A percentile compares a stretch with the other conserved stretches of the same genome.
Evolutionary conservation across 2,888 invertebrate genomes (phyloP).

Genomic region (Chorisops tibialis): DNA sequence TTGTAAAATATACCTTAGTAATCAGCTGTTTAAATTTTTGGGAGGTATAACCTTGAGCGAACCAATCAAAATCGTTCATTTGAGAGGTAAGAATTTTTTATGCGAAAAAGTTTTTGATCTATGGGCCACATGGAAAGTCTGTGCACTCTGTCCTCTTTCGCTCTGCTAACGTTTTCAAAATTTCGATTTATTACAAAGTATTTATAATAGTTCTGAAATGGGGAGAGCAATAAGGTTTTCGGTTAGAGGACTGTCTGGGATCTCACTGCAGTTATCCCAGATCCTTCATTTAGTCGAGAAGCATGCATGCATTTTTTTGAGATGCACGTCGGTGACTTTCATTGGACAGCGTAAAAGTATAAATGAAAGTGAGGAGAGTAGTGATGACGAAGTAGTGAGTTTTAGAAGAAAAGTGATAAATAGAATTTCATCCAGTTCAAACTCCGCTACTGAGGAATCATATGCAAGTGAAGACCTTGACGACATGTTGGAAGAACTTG

Average conservation of each 20-base stretch:
- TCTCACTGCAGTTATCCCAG: constrained; percentile 9
- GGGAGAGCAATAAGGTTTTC: background rate
- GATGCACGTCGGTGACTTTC: background rate
- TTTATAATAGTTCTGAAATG: background rate
- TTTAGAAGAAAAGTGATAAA: background rate
- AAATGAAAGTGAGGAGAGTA: constrained; percentile 1
- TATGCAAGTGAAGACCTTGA: constrained; percentile 4
- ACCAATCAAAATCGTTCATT: too few species aligned
- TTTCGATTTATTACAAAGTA: background rate
- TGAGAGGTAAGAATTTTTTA: too few species aligned
- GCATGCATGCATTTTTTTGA: background rate
- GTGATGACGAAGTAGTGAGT: background rate
- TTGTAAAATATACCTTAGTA: background rate
- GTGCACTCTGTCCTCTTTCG: too few species aligned
- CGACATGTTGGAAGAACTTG: background rate
- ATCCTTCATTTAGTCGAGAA: constrained; percentile 1
- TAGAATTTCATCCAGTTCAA: constrained; percentile 5
- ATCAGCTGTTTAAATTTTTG: background rate
- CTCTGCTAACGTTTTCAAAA: too few species aligned
- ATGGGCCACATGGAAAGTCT: too few species aligned
- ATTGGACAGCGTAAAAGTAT: background rate
- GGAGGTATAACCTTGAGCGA: too few species aligned
- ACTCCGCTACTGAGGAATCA: background rate
- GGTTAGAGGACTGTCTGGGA: background rate
- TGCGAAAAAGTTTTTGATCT: too few species aligned